phyloP scores from a whole-genome alignment of 64 coral and sea anemone species.

The Pocillopora verrucosa region DNA sequence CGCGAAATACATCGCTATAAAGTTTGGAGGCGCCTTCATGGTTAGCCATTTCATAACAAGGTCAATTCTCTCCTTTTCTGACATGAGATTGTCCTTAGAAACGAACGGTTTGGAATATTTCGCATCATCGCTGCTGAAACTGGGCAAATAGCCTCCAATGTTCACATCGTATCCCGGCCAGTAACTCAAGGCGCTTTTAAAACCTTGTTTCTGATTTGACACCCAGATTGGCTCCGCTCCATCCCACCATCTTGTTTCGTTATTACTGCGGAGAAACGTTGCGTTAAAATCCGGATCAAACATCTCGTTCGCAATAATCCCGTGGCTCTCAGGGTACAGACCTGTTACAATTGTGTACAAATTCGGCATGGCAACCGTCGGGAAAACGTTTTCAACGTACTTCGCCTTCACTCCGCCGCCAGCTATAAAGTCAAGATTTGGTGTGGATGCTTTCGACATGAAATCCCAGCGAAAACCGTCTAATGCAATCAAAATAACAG shows the following conservation, averaged over 20 bases:
- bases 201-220: constrained; percentile 80
- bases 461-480: constrained; percentile 92
- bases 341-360: constrained; percentile 82
- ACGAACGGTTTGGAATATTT: constrained; percentile 58
- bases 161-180: constrained; percentile 73
- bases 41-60: constrained; percentile 59
- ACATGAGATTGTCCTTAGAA: constrained; percentile 60
- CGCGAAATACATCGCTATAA: constrained; percentile 81
- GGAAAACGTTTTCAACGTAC: constrained; percentile 73
- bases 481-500: constrained; percentile 59
- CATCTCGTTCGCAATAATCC: constrained; percentile 66
- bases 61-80: constrained; percentile 59
- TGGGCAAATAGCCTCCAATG: constrained; percentile 57
- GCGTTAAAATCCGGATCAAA: constrained; percentile 63
- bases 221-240: constrained; percentile 86
- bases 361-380: constrained; percentile 64
- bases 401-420: constrained; percentile 65
- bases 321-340: constrained; percentile 81
- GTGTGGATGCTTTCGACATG: constrained; percentile 55
- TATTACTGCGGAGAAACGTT: constrained; percentile 46
- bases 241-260: constrained; percentile 66
- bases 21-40: constrained; percentile 44
- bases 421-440: constrained; percentile 59
- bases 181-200: constrained; percentile 73
- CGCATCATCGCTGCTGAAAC: constrained; percentile 26